phyloP scores from a whole-genome alignment of 2,113 vertebrate genomes.

The Electrona antarctica region DNA sequence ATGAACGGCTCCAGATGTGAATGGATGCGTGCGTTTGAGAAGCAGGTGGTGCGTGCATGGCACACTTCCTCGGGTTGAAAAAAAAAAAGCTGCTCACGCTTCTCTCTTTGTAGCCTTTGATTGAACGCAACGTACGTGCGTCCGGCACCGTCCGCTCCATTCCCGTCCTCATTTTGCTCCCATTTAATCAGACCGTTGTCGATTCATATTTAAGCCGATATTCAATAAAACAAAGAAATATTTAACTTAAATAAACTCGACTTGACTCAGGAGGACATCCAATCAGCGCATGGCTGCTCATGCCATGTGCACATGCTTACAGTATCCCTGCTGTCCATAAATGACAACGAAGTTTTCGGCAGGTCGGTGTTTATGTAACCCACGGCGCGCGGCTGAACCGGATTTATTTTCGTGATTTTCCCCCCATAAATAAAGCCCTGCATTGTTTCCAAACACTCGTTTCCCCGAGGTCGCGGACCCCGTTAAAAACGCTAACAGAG shows the following conservation, averaged over 20 bases:
- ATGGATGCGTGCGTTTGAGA: neutral
- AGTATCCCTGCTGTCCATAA: constrained; percentile 23
- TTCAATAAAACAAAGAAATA: too few species aligned
- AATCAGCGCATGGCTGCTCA: neutral
- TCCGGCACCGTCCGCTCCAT: too few species aligned
- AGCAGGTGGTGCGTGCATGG: neutral
- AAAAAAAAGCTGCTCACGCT: too few species aligned
- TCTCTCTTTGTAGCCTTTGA: too few species aligned
- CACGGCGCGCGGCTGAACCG: constrained; percentile 31
- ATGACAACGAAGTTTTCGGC: constrained; percentile 29
- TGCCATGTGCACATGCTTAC: constrained; percentile 27
- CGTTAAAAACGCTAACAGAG: constrained; percentile 66
- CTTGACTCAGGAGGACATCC: too few species aligned
- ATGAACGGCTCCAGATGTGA: constrained; percentile 59
- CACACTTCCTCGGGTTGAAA: too few species aligned
- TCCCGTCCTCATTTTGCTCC: too few species aligned
- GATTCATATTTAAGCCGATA: too few species aligned
- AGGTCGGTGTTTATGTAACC: constrained; percentile 51
- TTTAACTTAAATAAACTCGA: too few species aligned
- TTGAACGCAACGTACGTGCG: too few species aligned
- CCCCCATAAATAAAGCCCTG: constrained; percentile 53
- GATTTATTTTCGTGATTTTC: constrained; percentile 48
- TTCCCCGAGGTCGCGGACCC: constrained; percentile 60
- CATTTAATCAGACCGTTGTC: too few species aligned
- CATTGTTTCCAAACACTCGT: constrained; percentile 60